phyloP scores from a whole-genome alignment of 2,113 vertebrate species.

The Pelecanoides urinatrix region DNA sequence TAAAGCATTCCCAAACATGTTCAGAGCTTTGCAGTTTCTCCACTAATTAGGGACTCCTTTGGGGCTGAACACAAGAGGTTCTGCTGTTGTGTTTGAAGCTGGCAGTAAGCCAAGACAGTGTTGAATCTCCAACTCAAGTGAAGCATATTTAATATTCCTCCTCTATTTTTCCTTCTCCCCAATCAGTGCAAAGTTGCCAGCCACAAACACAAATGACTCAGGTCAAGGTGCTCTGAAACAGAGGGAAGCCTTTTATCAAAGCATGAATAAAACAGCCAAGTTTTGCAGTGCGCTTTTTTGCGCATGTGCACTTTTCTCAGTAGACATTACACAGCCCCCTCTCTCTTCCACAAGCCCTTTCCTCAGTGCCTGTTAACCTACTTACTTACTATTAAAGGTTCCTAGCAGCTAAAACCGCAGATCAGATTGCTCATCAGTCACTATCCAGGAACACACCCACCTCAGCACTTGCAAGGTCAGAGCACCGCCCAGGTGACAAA shows the following conservation, averaged over 20 bases:
- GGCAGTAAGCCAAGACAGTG: neutral
- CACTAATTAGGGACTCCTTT: slow-evolving; percentile 49
- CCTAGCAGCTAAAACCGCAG: neutral
- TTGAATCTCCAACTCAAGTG: neutral
- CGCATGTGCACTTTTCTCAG: neutral
- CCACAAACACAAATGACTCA: neutral
- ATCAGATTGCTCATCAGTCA: neutral
- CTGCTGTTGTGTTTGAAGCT: neutral
- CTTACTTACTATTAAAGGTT: neutral
- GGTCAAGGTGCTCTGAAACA: neutral
- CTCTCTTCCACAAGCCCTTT: neutral
- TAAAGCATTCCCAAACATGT: neutral
- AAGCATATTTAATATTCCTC: neutral
- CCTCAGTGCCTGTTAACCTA: neutral
- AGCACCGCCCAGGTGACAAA: neutral
- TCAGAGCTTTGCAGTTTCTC: slow-evolving; percentile 18
- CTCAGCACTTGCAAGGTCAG: neutral
- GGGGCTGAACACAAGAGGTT: slow-evolving; percentile 8
- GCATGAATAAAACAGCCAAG: slow-evolving; percentile 30
- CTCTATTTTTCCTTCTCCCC: neutral
- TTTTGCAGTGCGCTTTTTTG: neutral
- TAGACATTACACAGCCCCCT: neutral
- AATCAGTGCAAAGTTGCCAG: neutral
- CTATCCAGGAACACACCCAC: neutral
- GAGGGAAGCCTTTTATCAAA: slow-evolving; percentile 37